Evolutionary conservation across 2,113 vertebrate species (phyloP), one percentile per base, ranked within the genome.

Genomic region (Glaucomys volans): DNA sequence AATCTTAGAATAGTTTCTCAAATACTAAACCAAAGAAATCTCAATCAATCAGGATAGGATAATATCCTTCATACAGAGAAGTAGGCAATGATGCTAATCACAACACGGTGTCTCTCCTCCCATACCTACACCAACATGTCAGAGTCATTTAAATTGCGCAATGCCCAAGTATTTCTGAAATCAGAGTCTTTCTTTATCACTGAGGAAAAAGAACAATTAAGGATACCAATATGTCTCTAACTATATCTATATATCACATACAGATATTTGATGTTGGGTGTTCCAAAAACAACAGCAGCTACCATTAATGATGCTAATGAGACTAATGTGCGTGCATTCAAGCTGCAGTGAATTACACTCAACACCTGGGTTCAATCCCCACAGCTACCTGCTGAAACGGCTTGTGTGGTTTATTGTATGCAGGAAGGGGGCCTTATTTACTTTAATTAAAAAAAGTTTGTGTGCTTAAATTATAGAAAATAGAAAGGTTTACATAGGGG

Each of bases 381-480:
- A 71, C 1, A 91, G 54, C 69, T 91, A 35, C 10, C 72, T 66
- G 62, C 37, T 66, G 26, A 64, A 37, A 40, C 22, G 47, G 35
- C 32, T 32, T 72, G 28, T 64, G 69, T 52, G 62, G 35, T 59
- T 44, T 64, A 20, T 30, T 30, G 42, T 26, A 2, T 40, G 3
- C 2, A 1, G 8, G 10, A 5, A 24, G 2, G 5, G n/a, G 17
- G 5, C 17, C 11, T 86, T 74, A 28, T 59, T 76, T 18, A 90
- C 42, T 82, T 88, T 50, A 47, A 64, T 37, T 91, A 71, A 85
- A 82, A 5, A 83, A 82, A 37, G 77, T 77, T 44, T 22, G 35
- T 18, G 5, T 57, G 26, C 75, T n/a, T 62, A 74, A 91, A 87
- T 66, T 71, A 84, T 20, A 91, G 20, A 72, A 94, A 94, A 88